Conservation (phyloP, 2,888 invertebrate genomes). For the Mactromeris polynyma region DNA sequence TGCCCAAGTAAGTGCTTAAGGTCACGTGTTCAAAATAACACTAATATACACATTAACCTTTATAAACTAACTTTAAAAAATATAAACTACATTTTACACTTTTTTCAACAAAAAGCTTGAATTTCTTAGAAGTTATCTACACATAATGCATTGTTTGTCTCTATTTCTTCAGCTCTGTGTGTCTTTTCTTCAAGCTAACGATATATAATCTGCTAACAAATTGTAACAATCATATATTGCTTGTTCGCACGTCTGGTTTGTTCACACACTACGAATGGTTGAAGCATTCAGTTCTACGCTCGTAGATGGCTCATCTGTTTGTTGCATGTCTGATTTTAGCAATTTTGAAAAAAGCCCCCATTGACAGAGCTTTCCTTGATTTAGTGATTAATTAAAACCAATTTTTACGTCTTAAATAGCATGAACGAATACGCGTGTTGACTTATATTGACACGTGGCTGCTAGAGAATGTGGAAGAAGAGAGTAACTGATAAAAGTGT, state of each 20-base stretch:
- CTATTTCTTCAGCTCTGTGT: background rate
- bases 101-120: background rate
- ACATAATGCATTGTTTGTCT: background rate
- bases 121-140: background rate
- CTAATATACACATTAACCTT: background rate
- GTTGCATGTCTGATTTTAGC: too few relatives aligned
- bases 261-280: background rate
- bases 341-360: too few relatives aligned
- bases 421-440: too few relatives aligned
- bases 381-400: too few relatives aligned
- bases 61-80: background rate
- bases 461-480: too few relatives aligned
- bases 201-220: background rate
- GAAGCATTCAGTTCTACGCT: too few relatives aligned
- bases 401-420: too few relatives aligned
- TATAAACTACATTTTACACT: background rate
- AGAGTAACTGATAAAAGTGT: too few relatives aligned
- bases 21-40: background rate
- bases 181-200: constrained; percentile 1
- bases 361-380: too few relatives aligned
- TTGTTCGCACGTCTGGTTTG: background rate
- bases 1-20: constrained; percentile 80
- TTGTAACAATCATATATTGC: background rate
- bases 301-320: too few relatives aligned
- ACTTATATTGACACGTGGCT: too few relatives aligned